These are phyloP conservation scores for Heteromurus nitidus DNA, from an alignment of 2,888 invertebrate genomes.

Conservation along the genomic window DNA sequence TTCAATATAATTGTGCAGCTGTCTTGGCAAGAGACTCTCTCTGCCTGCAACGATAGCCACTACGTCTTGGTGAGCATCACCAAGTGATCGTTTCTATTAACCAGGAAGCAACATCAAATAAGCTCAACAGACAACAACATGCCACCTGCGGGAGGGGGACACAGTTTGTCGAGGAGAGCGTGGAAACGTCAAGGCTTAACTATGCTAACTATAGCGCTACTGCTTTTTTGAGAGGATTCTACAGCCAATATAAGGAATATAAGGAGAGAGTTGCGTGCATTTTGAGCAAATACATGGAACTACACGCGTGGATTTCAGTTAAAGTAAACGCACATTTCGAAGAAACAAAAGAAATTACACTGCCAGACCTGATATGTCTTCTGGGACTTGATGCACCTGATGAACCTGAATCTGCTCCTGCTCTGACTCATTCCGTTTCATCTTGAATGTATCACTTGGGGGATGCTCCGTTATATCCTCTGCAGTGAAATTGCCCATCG, in stretches of 20 bases:
- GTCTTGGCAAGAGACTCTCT: constrained; percentile 34
- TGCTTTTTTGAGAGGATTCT: too few species aligned
- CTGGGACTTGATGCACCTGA: constrained; percentile 62
- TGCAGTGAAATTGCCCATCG: constrained; percentile 65
- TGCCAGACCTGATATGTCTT: constrained; percentile 68
- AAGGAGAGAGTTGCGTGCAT: too few species aligned
- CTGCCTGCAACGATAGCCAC: too few species aligned
- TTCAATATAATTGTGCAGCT: constrained; percentile 10
- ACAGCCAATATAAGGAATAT: too few species aligned
- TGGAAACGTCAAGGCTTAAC: too few species aligned
- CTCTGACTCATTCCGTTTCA: constrained; percentile 57
- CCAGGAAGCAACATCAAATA: constrained; percentile 18
- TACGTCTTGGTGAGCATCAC: constrained; percentile 7
- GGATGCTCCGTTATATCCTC: constrained; percentile 40
- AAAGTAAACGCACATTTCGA: neutral
- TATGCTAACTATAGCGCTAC: too few species aligned
- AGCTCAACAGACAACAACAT: constrained; percentile 32
- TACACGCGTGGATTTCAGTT: too few species aligned
- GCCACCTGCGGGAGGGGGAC: constrained; percentile 19
- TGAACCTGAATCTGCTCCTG: constrained; percentile 57
- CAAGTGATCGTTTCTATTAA: constrained; percentile 17
- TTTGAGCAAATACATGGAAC: too few species aligned
- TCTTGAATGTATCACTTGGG: constrained; percentile 54
- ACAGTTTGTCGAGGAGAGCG: too few species aligned
- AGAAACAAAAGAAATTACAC: constrained; percentile 29